Evolutionary conservation across 2,113 vertebrate genomes (phyloP).

Genomic region (Oostethus manadensis): DNA sequence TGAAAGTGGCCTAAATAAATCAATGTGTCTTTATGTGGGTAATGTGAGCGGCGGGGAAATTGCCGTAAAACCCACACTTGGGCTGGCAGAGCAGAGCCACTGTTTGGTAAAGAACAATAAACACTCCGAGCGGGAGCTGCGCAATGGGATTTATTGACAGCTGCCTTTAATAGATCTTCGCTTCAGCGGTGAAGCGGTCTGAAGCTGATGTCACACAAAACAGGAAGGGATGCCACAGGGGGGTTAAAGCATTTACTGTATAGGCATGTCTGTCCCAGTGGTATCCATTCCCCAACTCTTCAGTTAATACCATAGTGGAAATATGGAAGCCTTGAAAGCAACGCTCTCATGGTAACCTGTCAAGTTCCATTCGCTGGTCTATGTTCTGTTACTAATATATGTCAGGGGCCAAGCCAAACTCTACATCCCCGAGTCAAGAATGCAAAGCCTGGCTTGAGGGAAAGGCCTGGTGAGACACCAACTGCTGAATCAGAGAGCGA

Average conservation of each 20-base stretch:
- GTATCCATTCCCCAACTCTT: constrained; percentile 40
- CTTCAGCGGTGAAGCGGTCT: constrained; percentile 29
- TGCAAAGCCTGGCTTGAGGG: constrained; percentile 55
- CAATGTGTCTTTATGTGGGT: constrained; percentile 52
- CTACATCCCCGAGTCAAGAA: constrained; percentile 66
- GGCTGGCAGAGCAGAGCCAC: constrained; percentile 41
- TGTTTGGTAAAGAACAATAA: constrained; percentile 66
- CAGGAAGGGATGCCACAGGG: constrained; percentile 26
- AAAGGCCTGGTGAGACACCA: constrained; percentile 61
- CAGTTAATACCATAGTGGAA: constrained; percentile 62
- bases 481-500: constrained; percentile 61
- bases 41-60: constrained; percentile 22
- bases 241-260: constrained; percentile 42
- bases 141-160: constrained; percentile 62
- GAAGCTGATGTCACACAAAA: constrained; percentile 57
- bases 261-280: constrained; percentile 48
- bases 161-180: constrained; percentile 62
- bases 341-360: constrained; percentile 68
- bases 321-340: constrained; percentile 72
- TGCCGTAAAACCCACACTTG: constrained; percentile 32
- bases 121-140: constrained; percentile 35
- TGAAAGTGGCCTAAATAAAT: constrained; percentile 46
- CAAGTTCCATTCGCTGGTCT: constrained; percentile 68
- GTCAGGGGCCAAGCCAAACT: constrained; percentile 71
- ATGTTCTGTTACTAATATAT: constrained; percentile 71